phyloP scores from a whole-genome alignment of 2,888 invertebrate species.

The Mythimna ferrago region DNA sequence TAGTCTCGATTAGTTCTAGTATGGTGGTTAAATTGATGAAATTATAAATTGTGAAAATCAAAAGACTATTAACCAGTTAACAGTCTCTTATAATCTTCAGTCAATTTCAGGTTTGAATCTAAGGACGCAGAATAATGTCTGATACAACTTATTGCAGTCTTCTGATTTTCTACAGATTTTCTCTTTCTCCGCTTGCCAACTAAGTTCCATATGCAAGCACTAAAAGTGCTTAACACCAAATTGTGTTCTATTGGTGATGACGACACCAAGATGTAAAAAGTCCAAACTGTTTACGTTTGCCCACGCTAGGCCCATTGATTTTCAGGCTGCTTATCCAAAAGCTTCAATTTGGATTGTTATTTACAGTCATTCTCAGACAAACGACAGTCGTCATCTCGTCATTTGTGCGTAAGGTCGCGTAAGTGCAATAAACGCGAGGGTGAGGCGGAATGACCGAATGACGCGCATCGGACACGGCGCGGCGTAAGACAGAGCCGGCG shows the following conservation, averaged over 20 bases:
- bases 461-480: slow-evolving; percentile 72
- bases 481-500: slow-evolving; percentile 75
- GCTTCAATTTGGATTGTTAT: not conserved
- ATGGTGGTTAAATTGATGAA: not conserved
- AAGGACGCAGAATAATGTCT: not conserved
- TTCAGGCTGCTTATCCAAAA: not conserved
- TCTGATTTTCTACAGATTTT: too few species aligned
- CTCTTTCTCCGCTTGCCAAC: too few species aligned
- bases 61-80: too few species aligned
- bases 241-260: not conserved
- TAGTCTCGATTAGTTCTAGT: not conserved
- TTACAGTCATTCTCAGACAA: slow-evolving; percentile 33
- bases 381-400: slow-evolving; percentile 50
- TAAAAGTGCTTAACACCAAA: not conserved
- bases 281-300: not conserved
- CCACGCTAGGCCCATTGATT: not conserved
- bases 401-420: slow-evolving; percentile 57
- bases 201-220: not conserved
- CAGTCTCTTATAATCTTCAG: not conserved
- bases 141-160: not conserved
- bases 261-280: not conserved
- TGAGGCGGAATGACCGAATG: slow-evolving; percentile 67
- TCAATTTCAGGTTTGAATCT: not conserved
- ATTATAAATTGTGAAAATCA: not conserved
- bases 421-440: slow-evolving; percentile 72